A percentile compares a stretch with the other conserved stretches of the same genome.
phyloP scores from a whole-genome alignment of 2,888 invertebrate species.

The Falcaria lacertinaria region DNA sequence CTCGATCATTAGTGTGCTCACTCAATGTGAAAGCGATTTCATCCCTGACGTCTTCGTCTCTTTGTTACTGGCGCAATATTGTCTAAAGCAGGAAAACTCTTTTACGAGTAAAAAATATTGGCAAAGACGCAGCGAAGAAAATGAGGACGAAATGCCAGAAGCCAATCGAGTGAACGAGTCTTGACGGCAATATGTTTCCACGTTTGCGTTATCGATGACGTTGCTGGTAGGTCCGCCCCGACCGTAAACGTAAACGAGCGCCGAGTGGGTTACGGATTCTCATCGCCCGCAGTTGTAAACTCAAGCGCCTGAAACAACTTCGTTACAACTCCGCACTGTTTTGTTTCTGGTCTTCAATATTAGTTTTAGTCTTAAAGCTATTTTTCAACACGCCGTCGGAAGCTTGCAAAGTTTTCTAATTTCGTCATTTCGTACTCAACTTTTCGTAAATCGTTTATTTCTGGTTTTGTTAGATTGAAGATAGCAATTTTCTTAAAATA shows the following conservation, averaged over 20 bases:
- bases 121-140: conserved; percentile 59
- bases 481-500: conserved; percentile 47
- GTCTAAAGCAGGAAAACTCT: conserved; percentile 76
- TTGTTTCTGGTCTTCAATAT: conserved; percentile 72
- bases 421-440: conserved; percentile 69
- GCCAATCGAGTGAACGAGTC: conserved; percentile 68
- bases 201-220: conserved; percentile 64
- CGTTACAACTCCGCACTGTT: conserved; percentile 71
- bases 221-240: conserved; percentile 37
- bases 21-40: conserved; percentile 76
- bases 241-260: conserved; percentile 47
- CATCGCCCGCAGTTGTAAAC: conserved; percentile 65
- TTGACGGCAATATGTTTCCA: conserved; percentile 60
- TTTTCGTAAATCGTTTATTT: conserved; percentile 45
- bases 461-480: conserved; percentile 45
- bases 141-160: conserved; percentile 67
- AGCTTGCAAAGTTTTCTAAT: conserved; percentile 76
- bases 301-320: conserved; percentile 66
- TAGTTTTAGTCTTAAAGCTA: conserved; percentile 77
- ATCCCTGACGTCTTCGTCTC: conserved; percentile 61
- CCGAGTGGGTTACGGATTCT: conserved; percentile 32
- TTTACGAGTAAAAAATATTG: conserved; percentile 64
- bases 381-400: conserved; percentile 71
- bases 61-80: conserved; percentile 76
- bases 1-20: conserved; percentile 78